Evolutionary conservation across 2,888 invertebrate genomes (phyloP), one percentile per base, ranked within the genome.

Genomic region (Sepiola atlantica): DNA sequence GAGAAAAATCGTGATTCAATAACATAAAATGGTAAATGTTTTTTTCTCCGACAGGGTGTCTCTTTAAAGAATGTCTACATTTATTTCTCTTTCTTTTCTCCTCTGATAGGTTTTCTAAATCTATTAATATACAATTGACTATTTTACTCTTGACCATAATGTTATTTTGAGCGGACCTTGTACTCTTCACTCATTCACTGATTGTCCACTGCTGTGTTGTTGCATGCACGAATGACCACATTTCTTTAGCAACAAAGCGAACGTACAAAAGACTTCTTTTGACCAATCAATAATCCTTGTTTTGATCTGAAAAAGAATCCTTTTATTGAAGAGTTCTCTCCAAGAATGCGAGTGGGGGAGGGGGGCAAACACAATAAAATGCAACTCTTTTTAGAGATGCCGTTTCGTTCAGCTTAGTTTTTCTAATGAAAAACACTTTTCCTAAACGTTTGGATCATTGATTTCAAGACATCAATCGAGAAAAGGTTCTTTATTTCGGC

Each of bases 131-230:
- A 1, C 77, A 77, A 77, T 32, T 77, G n/a, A 77, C 77, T 32
- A n/a, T n/a, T 77, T 77, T 77, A 14, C 77, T 77, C n/a, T 32
- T n/a, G 77, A 77, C 77, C n/a, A 77, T 77, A 77, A 77, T 77
- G 77, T 77, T 61, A 61, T 61, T 61, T 61, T 77, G 77, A 12
- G 24, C 24, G 61, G 14, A 14, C 16, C 2, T 77, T 32, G 32
- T 77, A 77, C n/a, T 77, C 77, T 77, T n/a, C 77, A n/a, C n/a
- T 77, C n/a, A n/a, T 77, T n/a, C 77, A 77, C n/a, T 77, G n/a
- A 77, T 32, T 77, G 77, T 77, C n/a, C 77, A 77, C 77, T 77
- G 77, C n/a, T 16, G 16, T 77, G 45, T 45, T 45, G 45, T 45
- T 45, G 77, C 77, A 77, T 32, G 77, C 77, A 77, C 21, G n/a